These are phyloP conservation scores for Acestrorhynchus altus DNA, from an alignment of 2,797 vertebrate species.

Conservation along the genomic window DNA sequence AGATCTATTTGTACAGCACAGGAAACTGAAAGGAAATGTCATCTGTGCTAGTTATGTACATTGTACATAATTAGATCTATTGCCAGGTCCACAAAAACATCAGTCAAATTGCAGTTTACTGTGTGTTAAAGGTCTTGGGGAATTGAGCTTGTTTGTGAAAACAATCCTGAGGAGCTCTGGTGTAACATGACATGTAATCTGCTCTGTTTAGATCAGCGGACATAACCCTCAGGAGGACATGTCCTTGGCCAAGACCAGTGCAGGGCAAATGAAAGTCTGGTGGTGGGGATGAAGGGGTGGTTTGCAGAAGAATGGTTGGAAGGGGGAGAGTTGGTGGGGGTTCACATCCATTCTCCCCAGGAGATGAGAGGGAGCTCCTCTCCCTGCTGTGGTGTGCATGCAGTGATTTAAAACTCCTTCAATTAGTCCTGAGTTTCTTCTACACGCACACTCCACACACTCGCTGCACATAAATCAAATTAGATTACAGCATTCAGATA, in stretches of 20 bases:
- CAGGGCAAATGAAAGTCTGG: slow-evolving; percentile 13
- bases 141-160: slow-evolving; percentile 48
- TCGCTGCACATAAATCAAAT: slow-evolving; percentile 36
- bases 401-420: slow-evolving; percentile 17
- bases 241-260: slow-evolving; percentile 27
- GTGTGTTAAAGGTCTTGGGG: slow-evolving; percentile 41
- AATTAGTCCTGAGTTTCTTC: slow-evolving; percentile 7
- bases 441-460: background rate
- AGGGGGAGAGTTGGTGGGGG: background rate
- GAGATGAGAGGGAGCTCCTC: slow-evolving; percentile 1
- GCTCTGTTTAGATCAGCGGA: slow-evolving; percentile 28
- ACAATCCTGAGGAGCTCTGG: slow-evolving; percentile 1
- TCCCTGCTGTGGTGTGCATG: background rate
- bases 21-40: slow-evolving; percentile 8
- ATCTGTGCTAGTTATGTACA: slow-evolving; percentile 21
- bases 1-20: background rate
- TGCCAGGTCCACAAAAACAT: slow-evolving; percentile 41
- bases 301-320: too few species aligned
- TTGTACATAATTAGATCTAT: slow-evolving; percentile 35
- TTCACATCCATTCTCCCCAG: background rate
- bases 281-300: background rate
- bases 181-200: slow-evolving; percentile 32
- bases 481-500: slow-evolving; percentile 40
- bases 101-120: slow-evolving; percentile 31
- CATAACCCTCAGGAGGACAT: slow-evolving; percentile 34